Conservation (phyloP, 1,140 invertebrate genomes). For the Zaprionus vittiger region DNA sequence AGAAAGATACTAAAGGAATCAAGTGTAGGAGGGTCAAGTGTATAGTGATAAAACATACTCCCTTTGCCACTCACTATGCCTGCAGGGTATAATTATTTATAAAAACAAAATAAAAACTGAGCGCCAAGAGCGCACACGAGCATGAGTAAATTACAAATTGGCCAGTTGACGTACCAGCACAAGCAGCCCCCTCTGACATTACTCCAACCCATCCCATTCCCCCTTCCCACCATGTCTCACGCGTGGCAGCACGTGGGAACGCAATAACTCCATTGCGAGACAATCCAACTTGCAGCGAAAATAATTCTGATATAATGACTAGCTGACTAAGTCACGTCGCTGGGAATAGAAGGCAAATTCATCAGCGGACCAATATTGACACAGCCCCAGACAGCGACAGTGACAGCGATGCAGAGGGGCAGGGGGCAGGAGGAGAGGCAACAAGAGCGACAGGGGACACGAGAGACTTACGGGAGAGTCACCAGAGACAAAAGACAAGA, state of each 20-base stretch:
- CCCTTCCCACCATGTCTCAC: conserved; percentile 18
- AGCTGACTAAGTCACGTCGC: conserved; percentile 69
- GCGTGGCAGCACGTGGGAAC: conserved; percentile 56
- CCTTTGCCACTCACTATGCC: neutral
- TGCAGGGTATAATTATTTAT: conserved; percentile 31
- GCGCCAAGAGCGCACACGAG: conserved; percentile 23
- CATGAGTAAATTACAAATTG: conserved; percentile 73
- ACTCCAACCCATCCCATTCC: neutral
- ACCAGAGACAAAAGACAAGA: conserved; percentile 10
- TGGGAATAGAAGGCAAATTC: conserved; percentile 62
- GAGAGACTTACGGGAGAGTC: conserved; percentile 31
- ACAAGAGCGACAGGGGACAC: conserved; percentile 26
- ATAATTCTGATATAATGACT: conserved; percentile 77
- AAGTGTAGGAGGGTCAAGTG: too few relatives aligned
- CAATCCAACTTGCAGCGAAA: conserved; percentile 63
- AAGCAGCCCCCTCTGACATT: neutral
- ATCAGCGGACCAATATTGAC: conserved; percentile 71
- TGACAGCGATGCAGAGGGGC: neutral
- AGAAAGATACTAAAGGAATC: too few relatives aligned
- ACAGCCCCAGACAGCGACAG: conserved; percentile 27
- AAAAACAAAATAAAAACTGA: conserved; percentile 45
- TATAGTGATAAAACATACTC: neutral
- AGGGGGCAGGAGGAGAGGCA: neutral
- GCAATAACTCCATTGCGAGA: conserved; percentile 61
- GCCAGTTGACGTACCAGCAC: conserved; percentile 5